Base-by-base conservation (phyloP, 2,888 invertebrate genomes). In the Notodromas monacha region DNA sequence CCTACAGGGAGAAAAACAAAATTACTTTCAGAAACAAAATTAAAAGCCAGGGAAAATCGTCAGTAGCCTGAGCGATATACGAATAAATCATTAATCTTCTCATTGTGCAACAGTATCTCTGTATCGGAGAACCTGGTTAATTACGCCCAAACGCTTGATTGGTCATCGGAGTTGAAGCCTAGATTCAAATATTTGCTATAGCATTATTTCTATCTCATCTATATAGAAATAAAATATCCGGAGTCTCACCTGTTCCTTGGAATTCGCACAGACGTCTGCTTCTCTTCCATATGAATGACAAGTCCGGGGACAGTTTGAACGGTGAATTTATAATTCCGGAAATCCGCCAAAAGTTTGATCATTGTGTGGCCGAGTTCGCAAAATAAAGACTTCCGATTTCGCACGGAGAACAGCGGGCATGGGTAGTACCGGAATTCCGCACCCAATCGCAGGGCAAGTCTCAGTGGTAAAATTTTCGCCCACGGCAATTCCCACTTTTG, bases 361-460 rank as follows among this genome's bases (percentile, higher is more conserved):
- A 77, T 70, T 6, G 76, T 76, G 45, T 74, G 73, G 2, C 74
- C 73, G 34, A 76, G 68, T 51, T 76, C 74, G 15, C 62, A 67
- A 45, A 67, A 77, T 4, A 74, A 66, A 2, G 74, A 65, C 38
- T 68, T 66, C 10, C 76, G 54, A 42, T 64, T 59, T 14, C 72
- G 55, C 12, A 68, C 61, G 12, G 72, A 70, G 30, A 76, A 63
- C 36, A 76, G 52, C 2, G 74, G 70, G 43, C 69, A 68, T 1
- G 76, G 76, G 49, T 77, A 77, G 44, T 72, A 74, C 36, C 72
- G 60, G 49, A 66, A 73, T 45, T 74, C 70, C 3, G 73, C 72
- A 2, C 76, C 76, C 16, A 77, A 52, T 34, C 76, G 57, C 31
- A 77, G 49, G 43, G 74, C 57, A 16, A 77, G 50, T 8, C 76